Base-by-base conservation (phyloP, 2,113 vertebrate genomes). In the Strix uralensis region DNA sequence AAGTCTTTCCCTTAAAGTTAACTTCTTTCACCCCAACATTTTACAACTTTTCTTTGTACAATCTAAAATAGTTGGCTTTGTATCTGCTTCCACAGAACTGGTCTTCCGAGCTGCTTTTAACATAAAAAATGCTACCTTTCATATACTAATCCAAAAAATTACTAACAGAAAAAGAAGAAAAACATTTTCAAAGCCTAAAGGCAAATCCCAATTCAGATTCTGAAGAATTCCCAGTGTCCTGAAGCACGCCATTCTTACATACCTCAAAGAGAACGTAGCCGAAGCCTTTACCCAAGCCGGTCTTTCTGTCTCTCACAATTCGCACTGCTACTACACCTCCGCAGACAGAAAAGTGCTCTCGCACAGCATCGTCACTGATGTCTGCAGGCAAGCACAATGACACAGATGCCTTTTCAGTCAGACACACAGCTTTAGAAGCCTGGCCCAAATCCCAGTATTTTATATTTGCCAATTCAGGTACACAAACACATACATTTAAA, bases 261-360 rank as follows among this genome's bases (percentile, higher is more conserved):
- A 99, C 99, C 99, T 99, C 97, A 61, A 99, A 99, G 36, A 99
- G 98, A 73, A 99, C 86, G 2, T 99, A 99, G 74, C 99, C 99
- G 1, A 99, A 99, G n/a, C 99, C 99, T 90, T 99, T 99, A 3
- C 99, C 99, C 13, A 98, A 42, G 36, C 99, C 99, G 0, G 99
- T 98, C 14, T 90, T 96, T 9, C 92, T 94, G 97, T 99, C 99
- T 62, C 99, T 98, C 82, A 99, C 98, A 46, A 99, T 91, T 14
- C 99, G 98, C 49, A 99, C 99, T 0, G 96, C 98, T 70, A 99
- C 97, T 2, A 99, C 59, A 0, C 7, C 36, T 1, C 99, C 99
- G 5, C 99, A 99, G 49, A 98, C 96, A 21, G 96, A 70, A 54
- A 99, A 99, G 86, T 99, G 99, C 2, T 98, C 91, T 30, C 99